Conservation (phyloP, 2,113 vertebrate genomes). For the Podarcis raffonei region DNA sequence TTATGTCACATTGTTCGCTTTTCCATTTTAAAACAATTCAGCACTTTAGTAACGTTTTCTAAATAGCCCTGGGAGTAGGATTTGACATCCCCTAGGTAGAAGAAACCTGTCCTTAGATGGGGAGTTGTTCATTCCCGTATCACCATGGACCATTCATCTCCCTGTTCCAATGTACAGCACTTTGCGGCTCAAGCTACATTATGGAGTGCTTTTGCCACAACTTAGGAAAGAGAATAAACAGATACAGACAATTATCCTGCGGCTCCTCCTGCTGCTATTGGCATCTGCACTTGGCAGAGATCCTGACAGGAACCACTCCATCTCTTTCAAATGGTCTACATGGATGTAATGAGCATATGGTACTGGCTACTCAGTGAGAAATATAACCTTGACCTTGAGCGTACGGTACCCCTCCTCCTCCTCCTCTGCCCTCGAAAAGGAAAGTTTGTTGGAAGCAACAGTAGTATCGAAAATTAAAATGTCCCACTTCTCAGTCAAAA, state of each 20-base stretch:
- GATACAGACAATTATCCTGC: conserved; percentile 63
- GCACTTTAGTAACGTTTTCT: conserved; percentile 32
- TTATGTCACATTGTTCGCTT: too few relatives aligned
- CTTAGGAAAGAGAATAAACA: conserved; percentile 67
- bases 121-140: conserved; percentile 66
- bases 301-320: conserved; percentile 41
- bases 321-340: conserved; percentile 48
- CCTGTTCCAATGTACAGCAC: conserved; percentile 39
- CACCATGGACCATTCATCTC: conserved; percentile 71
- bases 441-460: conserved; percentile 53
- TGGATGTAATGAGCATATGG: conserved; percentile 53
- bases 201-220: conserved; percentile 56
- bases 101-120: conserved; percentile 36
- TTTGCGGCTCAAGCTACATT: conserved; percentile 58
- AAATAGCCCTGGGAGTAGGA: conserved; percentile 52
- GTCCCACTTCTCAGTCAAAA: conserved; percentile 30
- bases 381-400: conserved; percentile 58
- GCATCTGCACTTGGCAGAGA: conserved; percentile 52
- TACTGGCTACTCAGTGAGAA: conserved; percentile 56
- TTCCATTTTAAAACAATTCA: too few relatives aligned
- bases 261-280: conserved; percentile 57
- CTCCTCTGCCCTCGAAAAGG: background rate
- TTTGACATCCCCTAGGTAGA: background rate
- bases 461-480: conserved; percentile 63
- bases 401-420: conserved; percentile 42